Conservation (phyloP, 2,113 vertebrate species). For the Tyrannus savana region DNA sequence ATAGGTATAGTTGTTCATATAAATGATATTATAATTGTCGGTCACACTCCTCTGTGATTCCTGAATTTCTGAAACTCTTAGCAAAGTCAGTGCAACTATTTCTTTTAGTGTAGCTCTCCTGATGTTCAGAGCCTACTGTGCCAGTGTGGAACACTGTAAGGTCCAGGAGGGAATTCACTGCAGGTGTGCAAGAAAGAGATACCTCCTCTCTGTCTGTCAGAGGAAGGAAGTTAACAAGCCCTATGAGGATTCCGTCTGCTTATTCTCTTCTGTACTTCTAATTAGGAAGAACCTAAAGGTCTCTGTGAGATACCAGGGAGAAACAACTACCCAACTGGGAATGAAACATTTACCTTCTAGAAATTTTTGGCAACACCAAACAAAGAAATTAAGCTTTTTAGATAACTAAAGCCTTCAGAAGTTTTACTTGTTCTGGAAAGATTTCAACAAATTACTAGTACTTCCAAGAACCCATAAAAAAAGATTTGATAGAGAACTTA, state of each 20-base stretch:
- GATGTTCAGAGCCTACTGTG: not conserved
- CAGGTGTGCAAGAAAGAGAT: not conserved
- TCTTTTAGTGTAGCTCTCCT: not conserved
- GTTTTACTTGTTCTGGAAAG: not conserved
- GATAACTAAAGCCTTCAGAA: not conserved
- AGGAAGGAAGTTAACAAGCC: not conserved
- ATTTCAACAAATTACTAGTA: not conserved
- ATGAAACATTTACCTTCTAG: not conserved
- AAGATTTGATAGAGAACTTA: not conserved
- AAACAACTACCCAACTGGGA: not conserved
- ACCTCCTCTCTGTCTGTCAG: not conserved
- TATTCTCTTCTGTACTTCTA: not conserved
- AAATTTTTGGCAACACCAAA: not conserved
- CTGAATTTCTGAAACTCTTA: not conserved
- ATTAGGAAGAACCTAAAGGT: not conserved
- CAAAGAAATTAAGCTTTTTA: not conserved
- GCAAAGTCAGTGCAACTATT: not conserved
- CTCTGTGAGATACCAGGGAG: not conserved
- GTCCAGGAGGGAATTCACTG: not conserved
- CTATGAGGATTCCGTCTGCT: not conserved
- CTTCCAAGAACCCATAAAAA: not conserved
- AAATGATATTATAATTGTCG: not conserved
- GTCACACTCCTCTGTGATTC: not conserved
- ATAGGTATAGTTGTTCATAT: not conserved
- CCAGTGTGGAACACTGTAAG: not conserved